These are phyloP conservation scores for Bellardia pandia DNA, from an alignment of 2,888 invertebrate species.

Conservation along the genomic window DNA sequence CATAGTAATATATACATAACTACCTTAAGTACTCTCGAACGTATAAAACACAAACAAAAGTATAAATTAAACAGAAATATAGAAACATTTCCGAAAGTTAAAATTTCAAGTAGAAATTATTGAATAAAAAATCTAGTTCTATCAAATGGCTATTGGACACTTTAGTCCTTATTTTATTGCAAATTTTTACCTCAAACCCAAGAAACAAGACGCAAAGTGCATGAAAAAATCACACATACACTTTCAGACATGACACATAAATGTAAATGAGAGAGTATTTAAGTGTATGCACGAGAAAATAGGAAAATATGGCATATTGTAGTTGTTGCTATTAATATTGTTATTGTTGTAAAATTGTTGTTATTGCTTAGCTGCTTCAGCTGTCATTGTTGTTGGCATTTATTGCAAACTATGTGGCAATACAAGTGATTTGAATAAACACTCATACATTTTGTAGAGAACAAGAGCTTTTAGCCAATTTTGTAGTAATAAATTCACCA, in stretches of 20 bases:
- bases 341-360: neutral
- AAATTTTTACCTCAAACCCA: no score
- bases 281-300: neutral
- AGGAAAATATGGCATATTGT: conserved; percentile 44
- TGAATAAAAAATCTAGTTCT: no score
- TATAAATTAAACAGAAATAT: no score
- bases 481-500: conserved; percentile 68
- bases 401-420: conserved; percentile 59
- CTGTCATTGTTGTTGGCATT: conserved; percentile 37
- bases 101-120: no score
- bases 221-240: neutral
- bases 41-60: no score
- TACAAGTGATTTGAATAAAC: conserved; percentile 66
- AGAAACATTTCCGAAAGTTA: no score
- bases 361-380: neutral
- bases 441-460: conserved; percentile 33
- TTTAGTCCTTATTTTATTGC: no score
- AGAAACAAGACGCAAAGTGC: no score
- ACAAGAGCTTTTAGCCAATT: conserved; percentile 67
- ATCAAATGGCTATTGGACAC: no score
- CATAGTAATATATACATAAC: no score
- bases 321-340: conserved; percentile 4
- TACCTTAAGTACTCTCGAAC: no score
- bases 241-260: neutral
- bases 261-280: neutral